phyloP scores from a whole-genome alignment of 2,113 vertebrate genomes.

The Ovibos moschatus region DNA sequence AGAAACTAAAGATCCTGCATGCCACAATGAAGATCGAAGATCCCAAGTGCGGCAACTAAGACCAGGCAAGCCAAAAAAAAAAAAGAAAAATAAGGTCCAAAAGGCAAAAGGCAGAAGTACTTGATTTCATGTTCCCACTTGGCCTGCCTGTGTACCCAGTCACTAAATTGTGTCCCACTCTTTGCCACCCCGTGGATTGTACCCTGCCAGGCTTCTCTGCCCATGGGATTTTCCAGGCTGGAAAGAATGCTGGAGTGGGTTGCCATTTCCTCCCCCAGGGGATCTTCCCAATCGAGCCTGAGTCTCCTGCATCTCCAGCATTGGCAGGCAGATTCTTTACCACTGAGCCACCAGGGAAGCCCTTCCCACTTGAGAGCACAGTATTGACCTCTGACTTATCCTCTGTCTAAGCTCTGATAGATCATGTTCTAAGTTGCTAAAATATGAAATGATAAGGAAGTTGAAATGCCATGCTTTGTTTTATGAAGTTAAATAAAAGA shows the following conservation, averaged over 20 bases:
- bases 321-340: neutral
- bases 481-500: neutral
- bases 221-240: neutral
- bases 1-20: neutral
- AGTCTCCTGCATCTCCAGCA: neutral
- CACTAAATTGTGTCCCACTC: neutral
- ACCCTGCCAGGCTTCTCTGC: neutral
- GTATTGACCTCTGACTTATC: neutral
- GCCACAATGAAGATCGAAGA: neutral
- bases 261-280: neutral
- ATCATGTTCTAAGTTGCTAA: neutral
- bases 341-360: neutral
- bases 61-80: neutral
- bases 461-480: neutral
- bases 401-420: neutral
- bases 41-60: neutral
- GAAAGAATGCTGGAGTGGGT: neutral
- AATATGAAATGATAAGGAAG: neutral
- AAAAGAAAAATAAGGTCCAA: neutral
- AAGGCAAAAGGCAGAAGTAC: neutral
- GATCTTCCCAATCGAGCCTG: neutral
- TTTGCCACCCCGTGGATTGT: neutral
- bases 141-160: accelerated
- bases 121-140: neutral
- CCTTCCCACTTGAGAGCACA: neutral